Base-by-base conservation (phyloP, 2,888 invertebrate genomes). In the Geophilus truncorum region DNA sequence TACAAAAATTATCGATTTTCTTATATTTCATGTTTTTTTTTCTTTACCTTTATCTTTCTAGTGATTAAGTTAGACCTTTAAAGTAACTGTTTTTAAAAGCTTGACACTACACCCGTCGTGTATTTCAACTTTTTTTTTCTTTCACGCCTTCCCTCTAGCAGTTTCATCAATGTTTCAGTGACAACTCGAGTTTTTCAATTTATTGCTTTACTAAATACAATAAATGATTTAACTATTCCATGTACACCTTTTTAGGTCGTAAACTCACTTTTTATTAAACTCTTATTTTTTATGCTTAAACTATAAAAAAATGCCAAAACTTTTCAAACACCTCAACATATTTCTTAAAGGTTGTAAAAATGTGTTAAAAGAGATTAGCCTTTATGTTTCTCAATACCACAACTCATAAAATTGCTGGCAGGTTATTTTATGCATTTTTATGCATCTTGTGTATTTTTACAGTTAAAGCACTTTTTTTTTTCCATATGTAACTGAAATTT, bases 231-330 rank as follows among this genome's bases (percentile, higher is more conserved):
- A 70, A 28, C 70, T 70, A 28, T 70, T 28, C 12, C 70, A 70
- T 25, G 70, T 28, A 70, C 25, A 70, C 25, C 70, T 28, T 70
- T 25, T 12, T 70, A 23, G 70, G 28, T 70, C 25, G 25, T 70
- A 70, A 70, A 70, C 70, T 28, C 10, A 25, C 70, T 70, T 70
- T 70, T 70, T 70, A 70, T 70, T 70, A 70, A 70, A 70, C 70
- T 25, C 70, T 28, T 70, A 70, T 25, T 70, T 70, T 62, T 70
- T 70, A 28, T 28, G 25, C 12, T 70, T 45, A 45, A 45, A 45
- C 45, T 45, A 45, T 45, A 45, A 45, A 70, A 70, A 70, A 70
- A 23, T 10, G 70, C 15, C 25, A 70, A 51, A 70, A 70, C 70
- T 70, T 70, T 70, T n/a, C 70, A 70, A 28, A 21, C 57, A 62